These are phyloP conservation scores for Blera fallax DNA, from an alignment of 2,888 invertebrate species.

Conservation along the genomic window DNA sequence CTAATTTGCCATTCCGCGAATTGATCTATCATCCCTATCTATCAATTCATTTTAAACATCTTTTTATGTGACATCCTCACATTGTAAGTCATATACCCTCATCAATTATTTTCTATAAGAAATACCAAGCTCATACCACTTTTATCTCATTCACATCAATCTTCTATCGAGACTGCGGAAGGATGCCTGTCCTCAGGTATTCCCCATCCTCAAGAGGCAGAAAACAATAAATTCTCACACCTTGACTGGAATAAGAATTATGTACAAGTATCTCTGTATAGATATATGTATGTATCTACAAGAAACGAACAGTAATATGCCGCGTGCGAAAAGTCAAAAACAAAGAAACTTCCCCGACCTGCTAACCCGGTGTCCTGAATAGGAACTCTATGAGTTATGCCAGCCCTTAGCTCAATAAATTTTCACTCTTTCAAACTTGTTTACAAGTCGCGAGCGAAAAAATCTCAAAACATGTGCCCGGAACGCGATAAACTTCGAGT, in stretches of 20 bases:
- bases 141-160: constrained; percentile 13
- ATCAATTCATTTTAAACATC: not conserved
- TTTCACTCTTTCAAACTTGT: constrained; percentile 78
- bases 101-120: too few relatives aligned
- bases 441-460: constrained; percentile 68
- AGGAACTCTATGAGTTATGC: constrained; percentile 80
- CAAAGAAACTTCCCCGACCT: constrained; percentile 74
- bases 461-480: constrained; percentile 67
- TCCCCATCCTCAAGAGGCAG: constrained; percentile 1
- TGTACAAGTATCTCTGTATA: not conserved
- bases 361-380: constrained; percentile 78
- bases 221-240: constrained; percentile 61
- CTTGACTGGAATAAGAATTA: constrained; percentile 31
- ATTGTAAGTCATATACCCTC: too few relatives aligned
- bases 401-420: constrained; percentile 81
- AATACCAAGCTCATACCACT: not conserved
- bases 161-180: constrained; percentile 35
- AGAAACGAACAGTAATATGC: constrained; percentile 39
- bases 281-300: not conserved
- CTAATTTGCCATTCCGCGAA: too few relatives aligned
- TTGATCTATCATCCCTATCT: too few relatives aligned
- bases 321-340: constrained; percentile 54
- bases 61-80: not conserved
- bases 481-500: constrained; percentile 70
- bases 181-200: constrained; percentile 38